phyloP scores from a whole-genome alignment of 2,113 vertebrate species.

The Mola mola region DNA sequence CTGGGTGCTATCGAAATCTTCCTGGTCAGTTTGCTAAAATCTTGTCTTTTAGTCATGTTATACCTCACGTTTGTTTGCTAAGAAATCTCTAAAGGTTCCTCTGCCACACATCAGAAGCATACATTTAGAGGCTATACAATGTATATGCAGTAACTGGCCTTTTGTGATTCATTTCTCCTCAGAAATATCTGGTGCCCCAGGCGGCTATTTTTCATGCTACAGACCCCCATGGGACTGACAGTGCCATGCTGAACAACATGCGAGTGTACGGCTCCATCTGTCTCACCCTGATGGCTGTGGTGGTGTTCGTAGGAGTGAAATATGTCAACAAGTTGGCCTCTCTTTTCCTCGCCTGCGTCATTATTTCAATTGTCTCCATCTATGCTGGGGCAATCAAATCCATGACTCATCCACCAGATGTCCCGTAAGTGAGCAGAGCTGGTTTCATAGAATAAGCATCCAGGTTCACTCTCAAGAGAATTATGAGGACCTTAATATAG shows the following conservation, averaged over 20 bases:
- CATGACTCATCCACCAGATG: constrained; percentile 91
- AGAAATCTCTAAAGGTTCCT: too few relatives aligned
- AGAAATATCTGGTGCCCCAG: constrained; percentile 95
- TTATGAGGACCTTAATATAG: too few relatives aligned
- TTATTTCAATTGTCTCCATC: constrained; percentile 97
- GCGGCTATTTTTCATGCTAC: constrained; percentile 91
- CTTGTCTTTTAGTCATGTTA: background rate
- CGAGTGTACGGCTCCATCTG: constrained; percentile 94
- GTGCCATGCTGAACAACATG: constrained; percentile 95
- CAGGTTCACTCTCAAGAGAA: too few relatives aligned
- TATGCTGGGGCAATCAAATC: constrained; percentile 96
- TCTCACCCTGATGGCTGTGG: constrained; percentile 93
- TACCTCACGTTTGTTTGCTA: background rate
- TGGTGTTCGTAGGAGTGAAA: constrained; percentile 97
- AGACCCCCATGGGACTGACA: constrained; percentile 83
- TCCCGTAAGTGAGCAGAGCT: constrained; percentile 88
- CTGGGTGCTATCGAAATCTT: constrained; percentile 97
- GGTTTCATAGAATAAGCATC: background rate
- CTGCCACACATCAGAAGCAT: too few relatives aligned
- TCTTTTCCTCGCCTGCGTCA: constrained; percentile 95
- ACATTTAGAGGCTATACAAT: too few relatives aligned
- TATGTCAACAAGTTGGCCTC: constrained; percentile 99
- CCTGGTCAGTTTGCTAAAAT: constrained; percentile 85
- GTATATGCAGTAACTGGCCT: background rate
- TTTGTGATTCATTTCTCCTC: constrained; percentile 23